phyloP scores from a whole-genome alignment of 2,888 invertebrate species.

The Drosophila hawaiiensis region DNA sequence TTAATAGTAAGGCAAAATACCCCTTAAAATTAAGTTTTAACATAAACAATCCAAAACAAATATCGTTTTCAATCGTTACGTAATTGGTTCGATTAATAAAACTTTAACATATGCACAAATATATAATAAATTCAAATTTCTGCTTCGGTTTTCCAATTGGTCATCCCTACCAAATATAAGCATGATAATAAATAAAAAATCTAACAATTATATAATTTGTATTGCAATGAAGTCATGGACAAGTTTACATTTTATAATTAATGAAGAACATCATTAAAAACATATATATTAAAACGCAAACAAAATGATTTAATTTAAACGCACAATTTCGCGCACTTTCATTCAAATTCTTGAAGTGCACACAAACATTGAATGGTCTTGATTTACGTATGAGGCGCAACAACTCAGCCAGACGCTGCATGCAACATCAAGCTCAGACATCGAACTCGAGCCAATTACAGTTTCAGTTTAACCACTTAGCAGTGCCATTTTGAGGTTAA shows the following conservation, averaged over 20 bases:
- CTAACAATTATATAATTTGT: not conserved
- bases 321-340: conserved; percentile 16
- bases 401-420: not conserved
- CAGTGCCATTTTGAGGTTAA: conserved; percentile 53
- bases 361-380: conserved; percentile 5
- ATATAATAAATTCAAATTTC: not conserved
- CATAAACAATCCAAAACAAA: not conserved
- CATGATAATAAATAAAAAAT: not conserved
- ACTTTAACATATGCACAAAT: not conserved
- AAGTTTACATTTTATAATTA: not conserved
- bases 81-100: not conserved
- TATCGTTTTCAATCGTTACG: not conserved
- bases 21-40: not conserved
- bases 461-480: not conserved
- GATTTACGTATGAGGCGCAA: conserved; percentile 20
- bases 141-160: not conserved
- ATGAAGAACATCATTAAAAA: no score
- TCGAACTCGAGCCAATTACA: conserved; percentile 36
- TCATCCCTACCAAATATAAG: not conserved
- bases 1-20: not conserved
- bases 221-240: not conserved
- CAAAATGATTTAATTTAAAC: not conserved
- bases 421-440: conserved; percentile 49
- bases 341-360: conserved; percentile 37
- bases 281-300: not conserved